Evolutionary conservation across 1,140 invertebrate species (phyloP), one percentile per base, ranked within the genome.

Genomic region (Formica selysi): DNA sequence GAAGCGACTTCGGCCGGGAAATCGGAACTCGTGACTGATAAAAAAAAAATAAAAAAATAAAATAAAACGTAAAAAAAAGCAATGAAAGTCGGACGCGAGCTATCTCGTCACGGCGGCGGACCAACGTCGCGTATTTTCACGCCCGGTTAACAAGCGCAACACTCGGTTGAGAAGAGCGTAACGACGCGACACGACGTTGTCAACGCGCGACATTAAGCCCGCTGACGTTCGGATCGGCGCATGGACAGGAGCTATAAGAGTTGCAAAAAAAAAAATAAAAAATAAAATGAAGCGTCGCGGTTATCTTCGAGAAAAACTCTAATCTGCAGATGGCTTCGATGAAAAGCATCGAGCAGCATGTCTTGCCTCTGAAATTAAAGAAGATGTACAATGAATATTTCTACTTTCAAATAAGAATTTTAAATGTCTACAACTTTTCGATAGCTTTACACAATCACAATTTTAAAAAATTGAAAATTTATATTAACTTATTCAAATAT

Each of bases 21-120:
- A 93, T 92, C 89, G 89, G 89, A 51, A 13, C 73, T 76, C 65
- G 57, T 78, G 70, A 48, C 22, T 32, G 29, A 22, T 3, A 44
- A 41, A 76, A n/a, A 41, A 8, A 22, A n/a, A 22, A 22, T 22
- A 22, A 22, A 44, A 36, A 26, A 36, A 44, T 0, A 41, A 29
- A 16, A 19, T 32, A 26, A 19, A 13, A 41, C 32, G 44, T 13
- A 90, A 91, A 92, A 59, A 61, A 61, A 91, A 91, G 92, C 89
- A 92, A 91, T 92, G 91, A 93, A 92, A 93, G 90, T 65, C 83
- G 83, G 76, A 81, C 41, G 83, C 78, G 78, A 68, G 61, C 51
- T 79, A 36, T 36, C 62, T 79, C 83, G 74, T 85, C 74, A 81
- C 22, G 11, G 48, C 32, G 67, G 26, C 79, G 67, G 51, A 73